Percentiles rank a stretch among this genome's conserved stretches.
Conservation (phyloP, 2,888 invertebrate species). For the Tiphia femorata region DNA sequence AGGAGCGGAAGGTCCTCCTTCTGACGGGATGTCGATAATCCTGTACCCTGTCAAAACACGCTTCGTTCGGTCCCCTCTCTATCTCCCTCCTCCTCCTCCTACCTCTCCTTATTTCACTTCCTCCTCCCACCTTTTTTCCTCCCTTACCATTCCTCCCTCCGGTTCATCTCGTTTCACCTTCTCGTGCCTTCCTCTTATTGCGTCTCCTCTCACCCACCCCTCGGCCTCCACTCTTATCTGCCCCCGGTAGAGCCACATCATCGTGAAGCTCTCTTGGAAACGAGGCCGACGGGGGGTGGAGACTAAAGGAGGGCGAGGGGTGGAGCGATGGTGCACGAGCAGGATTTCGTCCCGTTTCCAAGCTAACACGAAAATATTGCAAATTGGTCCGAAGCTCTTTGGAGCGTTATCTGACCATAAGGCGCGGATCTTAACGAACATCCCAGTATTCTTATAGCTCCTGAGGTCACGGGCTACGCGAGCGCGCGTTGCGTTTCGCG, state of each 20-base stretch:
- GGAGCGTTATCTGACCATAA: slow-evolving; percentile 31
- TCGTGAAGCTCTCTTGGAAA: no score
- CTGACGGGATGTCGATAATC: slow-evolving; percentile 50
- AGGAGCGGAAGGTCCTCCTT: slow-evolving; percentile 31
- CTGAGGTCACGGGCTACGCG: background rate
- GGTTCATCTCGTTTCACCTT: slow-evolving; percentile 14
- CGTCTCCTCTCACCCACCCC: slow-evolving; percentile 3
- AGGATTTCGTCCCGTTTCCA: slow-evolving; percentile 34
- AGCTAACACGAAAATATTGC: slow-evolving; percentile 57
- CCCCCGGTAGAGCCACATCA: background rate
- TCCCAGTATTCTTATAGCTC: no score
- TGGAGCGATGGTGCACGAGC: no score
- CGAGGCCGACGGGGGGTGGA: no score
- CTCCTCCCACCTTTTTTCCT: slow-evolving; percentile 3
- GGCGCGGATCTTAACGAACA: slow-evolving; percentile 7
- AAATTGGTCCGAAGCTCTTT: slow-evolving; percentile 46
- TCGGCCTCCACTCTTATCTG: background rate
- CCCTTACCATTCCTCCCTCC: slow-evolving; percentile 3
- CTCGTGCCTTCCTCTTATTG: slow-evolving; percentile 8
- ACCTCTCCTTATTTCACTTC: background rate
- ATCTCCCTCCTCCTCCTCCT: background rate
- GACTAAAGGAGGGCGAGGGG: no score
- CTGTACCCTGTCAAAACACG: slow-evolving; percentile 49
- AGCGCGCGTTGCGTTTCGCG: background rate
- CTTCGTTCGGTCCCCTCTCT: slow-evolving; percentile 23